phyloP scores from a whole-genome alignment of 2,797 vertebrate genomes.

The Caiman crocodilus region DNA sequence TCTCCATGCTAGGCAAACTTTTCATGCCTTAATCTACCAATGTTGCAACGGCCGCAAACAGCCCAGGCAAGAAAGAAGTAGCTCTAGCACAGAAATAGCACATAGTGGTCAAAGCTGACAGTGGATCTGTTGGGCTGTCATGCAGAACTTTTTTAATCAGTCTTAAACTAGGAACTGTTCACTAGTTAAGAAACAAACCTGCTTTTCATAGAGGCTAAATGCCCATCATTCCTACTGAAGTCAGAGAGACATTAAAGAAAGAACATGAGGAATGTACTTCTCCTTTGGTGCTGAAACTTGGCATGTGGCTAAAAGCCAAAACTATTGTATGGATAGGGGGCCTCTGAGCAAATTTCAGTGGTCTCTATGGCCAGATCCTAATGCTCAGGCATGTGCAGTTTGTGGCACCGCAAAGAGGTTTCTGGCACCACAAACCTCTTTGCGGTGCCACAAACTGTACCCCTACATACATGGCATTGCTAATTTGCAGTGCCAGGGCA shows the following conservation, averaged over 20 bases:
- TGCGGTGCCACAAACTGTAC: no score
- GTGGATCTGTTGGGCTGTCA: not conserved
- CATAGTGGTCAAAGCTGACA: not conserved
- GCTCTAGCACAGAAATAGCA: not conserved
- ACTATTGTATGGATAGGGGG: not conserved
- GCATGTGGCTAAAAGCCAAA: not conserved
- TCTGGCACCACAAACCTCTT: no score
- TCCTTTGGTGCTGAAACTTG: not conserved
- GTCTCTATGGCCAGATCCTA: not conserved
- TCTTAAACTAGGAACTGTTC: slow-evolving; percentile 6
- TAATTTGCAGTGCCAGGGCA: no score
- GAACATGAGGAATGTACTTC: not conserved
- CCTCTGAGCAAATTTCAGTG: not conserved
- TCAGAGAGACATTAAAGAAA: not conserved
- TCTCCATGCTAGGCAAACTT: slow-evolving; percentile 22
- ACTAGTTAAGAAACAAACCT: not conserved
- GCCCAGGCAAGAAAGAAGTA: not conserved
- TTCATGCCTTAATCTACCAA: slow-evolving; percentile 30
- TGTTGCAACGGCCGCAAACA: not conserved
- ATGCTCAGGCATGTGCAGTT: no score
- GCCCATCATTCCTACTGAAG: not conserved
- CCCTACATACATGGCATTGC: no score
- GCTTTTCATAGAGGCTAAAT: not conserved
- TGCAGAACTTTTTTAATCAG: not conserved
- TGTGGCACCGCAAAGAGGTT: no score